These are phyloP conservation scores for Ctenodactylus gundi DNA, from an alignment of 2,113 vertebrate species.

Conservation along the genomic window DNA sequence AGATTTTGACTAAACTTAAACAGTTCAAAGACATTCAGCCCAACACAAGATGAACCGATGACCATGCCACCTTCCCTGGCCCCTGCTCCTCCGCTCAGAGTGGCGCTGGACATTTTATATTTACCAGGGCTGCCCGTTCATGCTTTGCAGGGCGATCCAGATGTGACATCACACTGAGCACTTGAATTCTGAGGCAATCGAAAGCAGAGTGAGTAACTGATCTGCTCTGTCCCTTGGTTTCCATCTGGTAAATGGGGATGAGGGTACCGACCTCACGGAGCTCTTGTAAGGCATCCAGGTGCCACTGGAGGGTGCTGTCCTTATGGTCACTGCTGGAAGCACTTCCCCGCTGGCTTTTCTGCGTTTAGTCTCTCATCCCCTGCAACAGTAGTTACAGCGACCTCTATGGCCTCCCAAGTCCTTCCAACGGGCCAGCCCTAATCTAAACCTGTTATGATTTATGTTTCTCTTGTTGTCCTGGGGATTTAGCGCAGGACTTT, in stretches of 20 bases:
- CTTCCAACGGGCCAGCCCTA: background rate
- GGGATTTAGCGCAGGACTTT: background rate
- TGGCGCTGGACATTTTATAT: background rate
- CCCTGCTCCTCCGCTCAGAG: background rate
- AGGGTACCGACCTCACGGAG: background rate
- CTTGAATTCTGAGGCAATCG: background rate
- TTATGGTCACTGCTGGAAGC: background rate
- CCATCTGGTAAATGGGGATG: background rate
- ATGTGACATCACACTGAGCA: background rate
- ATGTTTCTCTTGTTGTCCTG: background rate
- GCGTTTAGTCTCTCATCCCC: background rate
- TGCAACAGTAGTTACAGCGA: background rate
- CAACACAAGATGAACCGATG: background rate
- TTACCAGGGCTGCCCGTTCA: background rate
- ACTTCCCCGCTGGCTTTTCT: background rate
- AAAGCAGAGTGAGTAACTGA: background rate
- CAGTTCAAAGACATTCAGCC: background rate
- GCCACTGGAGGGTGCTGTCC: background rate
- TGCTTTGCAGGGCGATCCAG: too few species aligned
- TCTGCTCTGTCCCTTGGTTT: background rate
- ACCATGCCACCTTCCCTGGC: background rate
- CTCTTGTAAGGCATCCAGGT: background rate
- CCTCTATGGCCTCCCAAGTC: background rate
- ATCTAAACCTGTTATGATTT: too few species aligned
- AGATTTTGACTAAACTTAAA: constrained; percentile 7